Base-by-base conservation (phyloP, 2,113 vertebrate genomes). In the Setophaga petechia region DNA sequence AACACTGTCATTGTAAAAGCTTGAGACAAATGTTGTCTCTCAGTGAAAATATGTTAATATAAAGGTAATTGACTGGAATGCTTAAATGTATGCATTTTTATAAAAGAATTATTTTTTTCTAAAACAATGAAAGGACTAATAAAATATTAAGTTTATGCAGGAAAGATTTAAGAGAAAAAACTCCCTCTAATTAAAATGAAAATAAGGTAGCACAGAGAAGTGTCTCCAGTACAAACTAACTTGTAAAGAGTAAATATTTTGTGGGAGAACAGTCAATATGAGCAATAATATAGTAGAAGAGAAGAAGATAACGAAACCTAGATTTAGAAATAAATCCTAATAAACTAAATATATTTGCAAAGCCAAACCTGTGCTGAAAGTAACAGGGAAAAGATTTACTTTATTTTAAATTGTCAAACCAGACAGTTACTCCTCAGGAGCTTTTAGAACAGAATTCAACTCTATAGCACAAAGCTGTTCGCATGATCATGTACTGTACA, bases 401-500 rank as follows among this genome's bases (percentile, higher is more conserved):
- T 80, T 77, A 25, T 80, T 89, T 83, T 66, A 30, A 67, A 4
- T 35, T 67, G 25, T n/a, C 62, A 67, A 61, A 67, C 25, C 21
- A 31, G 16, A 12, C 4, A 47, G 41, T 57, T 82, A 39, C 7
- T 11, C 15, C 7, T 11, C 15, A 25, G 69, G 41, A 78, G 33
- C 19, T 81, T 74, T 74, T 31, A 55, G 55, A 74, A 49, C 16
- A 62, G 20, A 21, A 27, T 46, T n/a, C 8, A 21, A 30, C 27
- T 61, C 71, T 18, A 6, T 3, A 58, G 61, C 8, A 19, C 57
- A 62, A 35, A 81, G 11, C 23, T 28, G 15, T 74, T 77, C 0
- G 5, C 28, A 10, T 5, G 18, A 23, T n/a, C 25, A 2, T 1
- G 11, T 39, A 22, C 24, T 0, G 21, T 6, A 5, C 21, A 5